Conservation (phyloP, 1,140 invertebrate species). For the Fragariocoptes setiger region DNA sequence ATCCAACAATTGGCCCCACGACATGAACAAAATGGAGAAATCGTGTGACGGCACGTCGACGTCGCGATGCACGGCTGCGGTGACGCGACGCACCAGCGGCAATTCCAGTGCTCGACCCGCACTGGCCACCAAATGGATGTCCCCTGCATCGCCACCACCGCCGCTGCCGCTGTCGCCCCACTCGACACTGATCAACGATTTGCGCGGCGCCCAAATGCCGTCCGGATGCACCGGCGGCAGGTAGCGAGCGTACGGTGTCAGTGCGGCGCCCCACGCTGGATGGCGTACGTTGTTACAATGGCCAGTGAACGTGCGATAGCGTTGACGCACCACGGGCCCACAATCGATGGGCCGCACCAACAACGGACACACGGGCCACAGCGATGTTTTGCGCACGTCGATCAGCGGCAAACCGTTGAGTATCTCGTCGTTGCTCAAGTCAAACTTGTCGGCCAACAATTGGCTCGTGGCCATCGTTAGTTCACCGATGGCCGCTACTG, state of each 20-base stretch:
- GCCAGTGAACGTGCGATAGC: slow-evolving; percentile 55
- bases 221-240: slow-evolving; percentile 13
- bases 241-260: slow-evolving; percentile 30
- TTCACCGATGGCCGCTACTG: slow-evolving; percentile 9
- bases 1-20: slow-evolving; percentile 47
- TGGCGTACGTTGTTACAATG: slow-evolving; percentile 66
- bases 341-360: slow-evolving; percentile 55
- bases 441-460: slow-evolving; percentile 18
- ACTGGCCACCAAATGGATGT: too few relatives aligned
- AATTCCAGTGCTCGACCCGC: slow-evolving; percentile 15
- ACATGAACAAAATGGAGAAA: slow-evolving; percentile 30
- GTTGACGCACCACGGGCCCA: slow-evolving; percentile 26
- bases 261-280: slow-evolving; percentile 54
- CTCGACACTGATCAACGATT: neutral
- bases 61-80: slow-evolving; percentile 18
- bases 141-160: too few relatives aligned
- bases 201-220: slow-evolving; percentile 2
- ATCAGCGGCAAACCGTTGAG: slow-evolving; percentile 53
- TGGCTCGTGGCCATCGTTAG: slow-evolving; percentile 7
- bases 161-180: too few relatives aligned
- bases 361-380: slow-evolving; percentile 49
- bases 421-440: slow-evolving; percentile 49
- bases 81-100: slow-evolving; percentile 33
- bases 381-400: slow-evolving; percentile 37
- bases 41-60: slow-evolving; percentile 10